These are phyloP conservation scores for Pediacus dermestoides DNA, from an alignment of 2,888 invertebrate genomes.

Conservation along the genomic window DNA sequence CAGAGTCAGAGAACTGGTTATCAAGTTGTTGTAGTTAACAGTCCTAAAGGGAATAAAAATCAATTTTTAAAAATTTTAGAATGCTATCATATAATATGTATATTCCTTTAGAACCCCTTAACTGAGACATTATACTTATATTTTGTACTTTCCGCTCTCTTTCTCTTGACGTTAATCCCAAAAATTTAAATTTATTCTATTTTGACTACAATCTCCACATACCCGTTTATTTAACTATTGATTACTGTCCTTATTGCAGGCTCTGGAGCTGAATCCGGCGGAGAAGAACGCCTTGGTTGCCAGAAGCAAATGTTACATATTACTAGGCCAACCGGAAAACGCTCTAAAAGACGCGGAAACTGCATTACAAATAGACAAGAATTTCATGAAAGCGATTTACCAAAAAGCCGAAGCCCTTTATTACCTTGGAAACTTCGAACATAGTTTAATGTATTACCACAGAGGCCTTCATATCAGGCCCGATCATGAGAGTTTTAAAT, in stretches of 20 bases:
- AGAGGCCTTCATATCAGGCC: constrained; percentile 80
- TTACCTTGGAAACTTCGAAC: constrained; percentile 88
- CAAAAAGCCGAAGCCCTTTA: constrained; percentile 92
- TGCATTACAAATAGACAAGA: constrained; percentile 70
- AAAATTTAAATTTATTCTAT: no score
- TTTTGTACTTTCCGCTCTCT: no score
- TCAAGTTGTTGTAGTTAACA: no score
- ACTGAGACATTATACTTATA: no score
- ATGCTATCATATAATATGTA: no score
- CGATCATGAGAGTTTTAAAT: constrained; percentile 71
- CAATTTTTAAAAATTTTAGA: no score
- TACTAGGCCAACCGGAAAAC: constrained; percentile 78
- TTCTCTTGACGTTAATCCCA: no score
- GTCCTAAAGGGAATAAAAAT: no score
- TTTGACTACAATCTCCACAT: no score
- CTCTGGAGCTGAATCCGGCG: constrained; percentile 78
- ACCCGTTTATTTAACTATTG: constrained; percentile 10
- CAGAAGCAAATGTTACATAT: constrained; percentile 82
- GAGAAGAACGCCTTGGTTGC: constrained; percentile 85
- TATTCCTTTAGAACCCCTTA: no score
- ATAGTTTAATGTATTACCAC: constrained; percentile 88
- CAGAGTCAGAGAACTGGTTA: no score
- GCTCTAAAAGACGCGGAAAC: constrained; percentile 82
- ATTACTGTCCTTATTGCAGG: constrained; percentile 57
- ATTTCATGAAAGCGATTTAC: constrained; percentile 70